Conservation (phyloP, 2,797 vertebrate genomes). For the Fundulus diaphanus region DNA sequence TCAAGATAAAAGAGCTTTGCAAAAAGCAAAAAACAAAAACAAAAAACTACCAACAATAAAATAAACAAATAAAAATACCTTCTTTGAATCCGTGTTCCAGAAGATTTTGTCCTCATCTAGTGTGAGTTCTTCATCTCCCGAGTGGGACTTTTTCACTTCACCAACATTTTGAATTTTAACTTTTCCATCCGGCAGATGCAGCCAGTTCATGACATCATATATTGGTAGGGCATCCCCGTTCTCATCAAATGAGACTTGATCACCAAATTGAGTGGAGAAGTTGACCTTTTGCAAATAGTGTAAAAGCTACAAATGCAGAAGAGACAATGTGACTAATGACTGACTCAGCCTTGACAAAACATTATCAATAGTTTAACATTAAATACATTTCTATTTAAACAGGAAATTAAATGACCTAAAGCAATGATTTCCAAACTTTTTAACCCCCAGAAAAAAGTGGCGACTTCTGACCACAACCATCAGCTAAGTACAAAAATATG, state of each 20-base stretch:
- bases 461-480: no score
- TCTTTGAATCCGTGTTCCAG: slow-evolving; percentile 70
- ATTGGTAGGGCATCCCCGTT: slow-evolving; percentile 73
- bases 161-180: slow-evolving; percentile 63
- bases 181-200: slow-evolving; percentile 57
- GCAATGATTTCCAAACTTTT: neutral
- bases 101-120: slow-evolving; percentile 68
- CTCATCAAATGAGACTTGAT: slow-evolving; percentile 74
- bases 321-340: neutral
- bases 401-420: neutral
- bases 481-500: no score
- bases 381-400: neutral
- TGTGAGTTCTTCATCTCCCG: slow-evolving; percentile 53
- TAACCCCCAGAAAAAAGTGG: neutral
- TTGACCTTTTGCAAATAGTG: slow-evolving; percentile 71
- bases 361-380: neutral
- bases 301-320: slow-evolving; percentile 45
- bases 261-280: slow-evolving; percentile 74
- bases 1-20: neutral
- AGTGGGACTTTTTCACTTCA: slow-evolving; percentile 57
- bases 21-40: no score
- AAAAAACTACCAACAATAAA: no score
- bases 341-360: neutral
- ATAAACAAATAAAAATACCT: no score
- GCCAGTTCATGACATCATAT: slow-evolving; percentile 80